Evolutionary conservation across 2,797 vertebrate genomes (phyloP), one percentile per base, ranked within the genome.

Genomic region (Triplophysa bombifrons): DNA sequence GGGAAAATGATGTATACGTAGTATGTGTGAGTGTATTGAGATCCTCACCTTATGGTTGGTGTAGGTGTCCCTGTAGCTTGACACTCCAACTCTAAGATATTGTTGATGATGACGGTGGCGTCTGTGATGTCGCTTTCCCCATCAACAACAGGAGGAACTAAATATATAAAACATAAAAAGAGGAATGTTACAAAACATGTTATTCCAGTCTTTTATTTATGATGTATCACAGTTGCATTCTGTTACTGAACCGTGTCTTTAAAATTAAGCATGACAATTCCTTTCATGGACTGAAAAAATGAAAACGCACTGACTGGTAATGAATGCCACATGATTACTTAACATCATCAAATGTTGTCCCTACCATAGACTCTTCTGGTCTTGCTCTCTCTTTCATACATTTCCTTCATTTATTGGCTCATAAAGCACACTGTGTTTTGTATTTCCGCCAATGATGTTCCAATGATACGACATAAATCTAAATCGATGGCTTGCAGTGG

Each of bases 81-180:
- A 87, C 97, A 99, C 80, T 98, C 95, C 38, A 99, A 86, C 85
- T 99, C 96, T 85, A 99, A 81, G 34, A 94, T 91, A 81, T 84
- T 93, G 87, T 95, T 93, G 34, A 96, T 86, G 85, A 96, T 90
- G 76, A 96, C 96, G 0, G 94, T 95, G 85, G 90, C 90, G 81
- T 95, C 93, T 10, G 90, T 94, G 74, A 91, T 88, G 17, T 94
- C 94, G 41, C 91, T 92, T 50, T 91, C 93, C 81, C 94, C 95
- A 81, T 96, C 94, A 38, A 99, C 85, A 70, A 90, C 87, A 19
- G 98, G 97, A 17, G 96, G 96, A 63, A 97, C 98, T 99, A 66
- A n/a, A 72, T 83, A 17, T 1, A 74, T 48, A 83, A 7, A 76
- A 6, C 25, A 17, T 9, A 9, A 34, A 34, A 63, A 34, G 16